Evolutionary conservation across 2,797 vertebrate genomes (phyloP), one percentile per base, ranked within the genome.

Genomic region (Crocidura indochinensis): DNA sequence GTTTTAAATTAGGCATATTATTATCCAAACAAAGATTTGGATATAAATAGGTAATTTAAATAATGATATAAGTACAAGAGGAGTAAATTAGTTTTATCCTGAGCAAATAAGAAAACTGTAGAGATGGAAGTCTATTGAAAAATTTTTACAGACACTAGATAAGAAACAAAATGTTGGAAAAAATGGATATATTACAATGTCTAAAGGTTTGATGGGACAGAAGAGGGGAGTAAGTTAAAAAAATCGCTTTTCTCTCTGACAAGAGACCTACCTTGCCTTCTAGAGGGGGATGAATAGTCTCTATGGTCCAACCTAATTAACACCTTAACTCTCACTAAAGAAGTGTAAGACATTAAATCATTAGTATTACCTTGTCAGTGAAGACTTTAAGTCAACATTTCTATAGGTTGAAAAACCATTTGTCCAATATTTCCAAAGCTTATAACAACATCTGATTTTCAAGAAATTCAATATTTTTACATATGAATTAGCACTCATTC

Each of bases 361-460:
- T 83, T n/a, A 69, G 72, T 20, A 72, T 20, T 75, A 8, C 38
- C n/a, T 22, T 86, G 29, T 46, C 31, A 84, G 8, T 22, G 27
- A 88, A 47, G 24, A 65, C 24, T 79, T 84, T 38, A 65, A 76
- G 83, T 85, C 80, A 93, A 62, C 88, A 80, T 81, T 91, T 82
- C 69, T 82, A 1, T 27, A 20, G 46, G 46, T 62, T 80, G 10
- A 0, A 89, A 95, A 92, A 94, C 91, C 87, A 91, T 93, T 93
- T 95, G 29, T 91, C n/a, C 49, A 82, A 47, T 71, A 49, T 72
- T 91, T 90, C 65, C 87, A 75, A 68, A 62, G 60, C 10, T 88
- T 11, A 53, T 56, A 91, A 82, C 78, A 91, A 64, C 53, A 9
- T 79, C 24, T 15, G 68, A 86, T 87, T 91, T 85, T 90, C 60